Base-by-base conservation (phyloP, 2,797 vertebrate genomes). In the Valencia hispanica region DNA sequence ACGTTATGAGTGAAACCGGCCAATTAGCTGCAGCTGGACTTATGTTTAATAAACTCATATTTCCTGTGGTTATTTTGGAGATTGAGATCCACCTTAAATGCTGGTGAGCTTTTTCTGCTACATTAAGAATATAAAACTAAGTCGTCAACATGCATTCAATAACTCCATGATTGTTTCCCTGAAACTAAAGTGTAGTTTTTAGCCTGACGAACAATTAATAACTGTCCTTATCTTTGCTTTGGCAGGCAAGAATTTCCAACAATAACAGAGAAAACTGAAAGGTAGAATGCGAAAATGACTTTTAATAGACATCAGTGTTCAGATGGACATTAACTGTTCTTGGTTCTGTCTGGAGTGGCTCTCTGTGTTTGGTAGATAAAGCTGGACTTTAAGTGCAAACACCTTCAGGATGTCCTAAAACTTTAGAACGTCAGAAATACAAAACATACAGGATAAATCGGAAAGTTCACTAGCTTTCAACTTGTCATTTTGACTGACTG, bases 191-290 rank as follows among this genome's bases (percentile, higher is more conserved):
- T 36, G 32, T 36, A 1, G 34, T 11, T 39, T 55, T 65, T 63
- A 39, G 11, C 4, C 61, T 65, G 34, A 39, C 25, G 10, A 39
- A 65, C 39, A 39, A 39, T 65, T 36, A 65, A 36, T 65, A 65
- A 39, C 34, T 41, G 34, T 55, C 25, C 61, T 65, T 65, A 65
- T 65, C 61, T 65, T 65, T 65, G 32, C 34, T 65, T 65, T 39
- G 61, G 34, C 61, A 65, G 34, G 61, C 61, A 39, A 34, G 22
- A 25, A n/a, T 36, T 11, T 36, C 5, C 61, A 65, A 65, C 61
- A 39, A 65, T 22, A 25, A 22, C 32, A 39, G 61, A 39, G 61
- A 39, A 65, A 65, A 65, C 25, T 20, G 39, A 27, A 55, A n/a
- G 25, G 51, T 55, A 27, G 22, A 27, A 55, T 27, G 9, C 11